These are phyloP conservation scores for Propithecus deckenii DNA, from an alignment of 2,797 vertebrate species.

Conservation along the genomic window DNA sequence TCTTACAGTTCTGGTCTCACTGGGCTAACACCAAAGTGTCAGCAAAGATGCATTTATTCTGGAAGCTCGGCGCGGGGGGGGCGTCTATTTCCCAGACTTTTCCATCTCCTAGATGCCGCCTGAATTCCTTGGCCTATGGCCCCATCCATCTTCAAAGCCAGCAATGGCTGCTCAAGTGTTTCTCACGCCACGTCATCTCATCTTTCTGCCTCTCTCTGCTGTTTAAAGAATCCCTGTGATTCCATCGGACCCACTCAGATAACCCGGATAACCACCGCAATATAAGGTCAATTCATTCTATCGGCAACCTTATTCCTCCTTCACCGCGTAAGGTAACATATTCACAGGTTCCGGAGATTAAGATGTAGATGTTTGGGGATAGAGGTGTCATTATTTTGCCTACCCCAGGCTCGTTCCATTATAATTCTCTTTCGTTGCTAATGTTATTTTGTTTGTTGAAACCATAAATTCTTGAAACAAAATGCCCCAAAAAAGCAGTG, in stretches of 20 bases:
- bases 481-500: not conserved
- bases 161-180: not conserved
- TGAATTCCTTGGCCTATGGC: not conserved
- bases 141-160: not conserved
- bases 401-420: not conserved
- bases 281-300: not conserved
- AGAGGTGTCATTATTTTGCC: not conserved
- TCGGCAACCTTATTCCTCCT: not conserved
- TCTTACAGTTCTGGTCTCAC: not conserved
- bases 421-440: not conserved
- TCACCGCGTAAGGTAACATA: not conserved
- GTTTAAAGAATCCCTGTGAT: not conserved
- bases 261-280: not conserved
- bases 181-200: not conserved
- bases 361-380: not conserved
- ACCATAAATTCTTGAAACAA: not conserved
- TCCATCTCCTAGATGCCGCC: not conserved
- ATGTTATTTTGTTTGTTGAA: not conserved
- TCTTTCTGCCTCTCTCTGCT: not conserved
- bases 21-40: not conserved
- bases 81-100: not conserved
- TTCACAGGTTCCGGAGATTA: not conserved
- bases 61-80: fast-evolving
- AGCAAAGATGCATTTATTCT: not conserved
- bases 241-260: fast-evolving